Evolutionary conservation across 2,797 vertebrate species (phyloP), one percentile per base, ranked within the genome.

Genomic region (Antennarius maculatus): DNA sequence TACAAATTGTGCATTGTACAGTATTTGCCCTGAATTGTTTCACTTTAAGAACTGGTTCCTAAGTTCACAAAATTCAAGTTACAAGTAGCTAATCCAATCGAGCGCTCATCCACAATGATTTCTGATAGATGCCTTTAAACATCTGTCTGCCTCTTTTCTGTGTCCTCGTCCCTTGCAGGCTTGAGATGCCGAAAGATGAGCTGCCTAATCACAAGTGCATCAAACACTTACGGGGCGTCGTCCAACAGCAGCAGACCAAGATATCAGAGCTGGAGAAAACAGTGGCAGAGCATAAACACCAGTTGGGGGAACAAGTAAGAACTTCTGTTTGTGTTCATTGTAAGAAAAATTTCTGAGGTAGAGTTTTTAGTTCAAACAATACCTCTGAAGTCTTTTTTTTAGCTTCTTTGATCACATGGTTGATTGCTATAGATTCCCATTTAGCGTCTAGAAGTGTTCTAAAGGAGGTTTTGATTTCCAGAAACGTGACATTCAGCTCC

Each of bases 111-210:
- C 13, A 27, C 7, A 46, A 6, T 10, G 0, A 58, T 18, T 31
- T 42, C 41, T 42, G 31, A 34, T 8, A 8, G 31, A 34, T 1
- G 15, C 16, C 11, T 0, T 42, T 56, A 1, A 23, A 23, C 2
- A 23, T 23, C 23, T 23, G 23, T 23, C 2, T 23, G 23, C 23
- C 23, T 23, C 23, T 23, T 23, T 54, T 49, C 7, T 52, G 9
- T 54, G 13, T 29, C 16, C 2, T 31, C 31, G 8, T 5, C 27
- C 58, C 14, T 41, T 51, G 2, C 87, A 99, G 97, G 71, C 89
- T 99, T 79, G 97, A 99, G 86, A 99, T 99, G 96, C 97, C 97
- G 88, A 99, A 99, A 91, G 97, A 99, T 2, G 97, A 99, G 89
- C 81, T 96, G 82, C 91, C 95, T 53, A 96, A 94, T 88, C 97